phyloP scores from a whole-genome alignment of 2,113 vertebrate genomes.

The Chamaea fasciata region DNA sequence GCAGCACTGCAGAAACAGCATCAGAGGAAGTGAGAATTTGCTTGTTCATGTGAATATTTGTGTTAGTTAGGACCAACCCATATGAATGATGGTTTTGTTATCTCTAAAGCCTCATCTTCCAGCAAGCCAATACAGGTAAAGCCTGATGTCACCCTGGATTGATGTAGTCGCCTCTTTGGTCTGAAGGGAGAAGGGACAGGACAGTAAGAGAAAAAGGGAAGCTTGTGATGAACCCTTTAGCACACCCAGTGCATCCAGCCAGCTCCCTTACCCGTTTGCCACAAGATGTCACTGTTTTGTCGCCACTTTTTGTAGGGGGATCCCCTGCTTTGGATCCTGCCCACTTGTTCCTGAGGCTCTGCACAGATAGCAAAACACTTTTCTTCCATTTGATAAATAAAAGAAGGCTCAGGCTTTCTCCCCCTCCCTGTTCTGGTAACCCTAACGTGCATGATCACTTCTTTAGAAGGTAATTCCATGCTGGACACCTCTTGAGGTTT shows the following conservation, averaged over 20 bases:
- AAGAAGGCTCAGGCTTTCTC: background rate
- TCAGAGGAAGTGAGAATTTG: constrained; percentile 88
- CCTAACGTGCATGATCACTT: background rate
- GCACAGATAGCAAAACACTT: background rate
- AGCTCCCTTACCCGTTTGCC: background rate
- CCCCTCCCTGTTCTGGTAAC: background rate
- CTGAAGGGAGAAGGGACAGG: background rate
- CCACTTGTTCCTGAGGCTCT: background rate
- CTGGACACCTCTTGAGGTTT: background rate
- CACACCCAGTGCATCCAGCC: background rate
- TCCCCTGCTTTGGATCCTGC: background rate
- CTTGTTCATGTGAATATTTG: background rate
- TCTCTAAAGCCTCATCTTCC: background rate
- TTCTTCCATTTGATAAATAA: background rate
- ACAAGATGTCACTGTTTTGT: background rate
- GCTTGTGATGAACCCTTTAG: background rate
- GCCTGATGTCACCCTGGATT: background rate
- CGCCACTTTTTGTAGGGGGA: background rate
- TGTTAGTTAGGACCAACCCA: background rate
- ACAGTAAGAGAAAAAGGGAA: background rate
- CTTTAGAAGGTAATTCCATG: background rate
- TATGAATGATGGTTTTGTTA: background rate
- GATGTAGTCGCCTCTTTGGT: background rate
- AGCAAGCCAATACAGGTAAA: background rate
- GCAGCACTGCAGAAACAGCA: constrained; percentile 92